These are phyloP conservation scores for Serrognathus titanus DNA, from an alignment of 2,888 invertebrate genomes.

Conservation along the genomic window DNA sequence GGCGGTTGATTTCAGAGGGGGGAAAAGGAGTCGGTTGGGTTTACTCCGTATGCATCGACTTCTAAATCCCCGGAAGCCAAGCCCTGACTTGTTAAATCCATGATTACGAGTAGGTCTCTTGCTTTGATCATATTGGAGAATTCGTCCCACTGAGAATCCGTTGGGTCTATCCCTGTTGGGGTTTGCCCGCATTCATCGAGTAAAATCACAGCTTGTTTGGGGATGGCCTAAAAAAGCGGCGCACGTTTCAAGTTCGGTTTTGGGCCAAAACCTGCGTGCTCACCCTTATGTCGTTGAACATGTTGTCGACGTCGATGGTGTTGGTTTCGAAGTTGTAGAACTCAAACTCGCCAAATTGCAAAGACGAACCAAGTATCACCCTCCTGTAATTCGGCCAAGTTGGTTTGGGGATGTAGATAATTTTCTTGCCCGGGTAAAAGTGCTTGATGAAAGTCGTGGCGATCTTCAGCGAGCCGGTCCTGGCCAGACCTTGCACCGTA, in stretches of 20 bases:
- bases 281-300: too few species aligned
- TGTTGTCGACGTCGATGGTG: too few species aligned
- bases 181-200: slow-evolving; percentile 98
- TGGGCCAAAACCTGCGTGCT: too few species aligned
- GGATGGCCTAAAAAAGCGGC: slow-evolving; percentile 70
- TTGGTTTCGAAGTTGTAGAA: too few species aligned
- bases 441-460: slow-evolving; percentile 59
- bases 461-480: slow-evolving; percentile 65
- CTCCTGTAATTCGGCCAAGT: slow-evolving; percentile 70
- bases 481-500: slow-evolving; percentile 56
- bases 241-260: too few species aligned
- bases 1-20: too few species aligned
- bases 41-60: slow-evolving; percentile 79
- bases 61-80: slow-evolving; percentile 87
- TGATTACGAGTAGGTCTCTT: slow-evolving; percentile 81
- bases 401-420: slow-evolving; percentile 60
- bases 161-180: slow-evolving; percentile 94
- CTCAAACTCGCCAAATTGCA: too few species aligned
- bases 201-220: slow-evolving; percentile 83
- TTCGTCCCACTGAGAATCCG: slow-evolving; percentile 83
- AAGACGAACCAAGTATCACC: slow-evolving; percentile 33
- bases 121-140: slow-evolving; percentile 78
- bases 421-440: slow-evolving; percentile 55
- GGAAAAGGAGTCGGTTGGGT: slow-evolving; percentile 46
- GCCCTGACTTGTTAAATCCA: slow-evolving; percentile 99